Evolutionary conservation across 2,888 invertebrate genomes (phyloP).

Genomic region (Graphium colonna): DNA sequence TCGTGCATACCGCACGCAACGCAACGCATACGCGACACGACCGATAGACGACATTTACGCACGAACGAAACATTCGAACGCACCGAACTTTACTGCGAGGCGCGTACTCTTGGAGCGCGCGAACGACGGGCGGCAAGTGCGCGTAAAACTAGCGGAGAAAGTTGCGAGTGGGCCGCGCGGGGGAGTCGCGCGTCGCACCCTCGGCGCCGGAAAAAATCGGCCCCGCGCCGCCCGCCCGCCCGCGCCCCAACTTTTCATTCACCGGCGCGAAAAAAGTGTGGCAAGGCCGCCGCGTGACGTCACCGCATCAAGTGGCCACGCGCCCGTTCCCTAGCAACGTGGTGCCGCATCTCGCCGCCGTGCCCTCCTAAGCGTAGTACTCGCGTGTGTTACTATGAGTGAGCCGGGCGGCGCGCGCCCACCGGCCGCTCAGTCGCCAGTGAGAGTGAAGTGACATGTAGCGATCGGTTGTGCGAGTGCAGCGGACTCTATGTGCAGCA

Average conservation of each 20-base stretch:
- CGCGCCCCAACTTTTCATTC: constrained; percentile 83
- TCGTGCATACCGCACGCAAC: constrained; percentile 40
- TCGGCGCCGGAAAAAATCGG: constrained; percentile 71
- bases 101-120: constrained; percentile 59
- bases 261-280: constrained; percentile 80
- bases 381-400: constrained; percentile 40
- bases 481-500: constrained; percentile 71
- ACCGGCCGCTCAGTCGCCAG: constrained; percentile 46
- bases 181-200: constrained; percentile 55
- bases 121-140: constrained; percentile 71
- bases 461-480: constrained; percentile 39
- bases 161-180: constrained; percentile 66
- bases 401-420: constrained; percentile 39
- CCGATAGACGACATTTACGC: constrained; percentile 35
- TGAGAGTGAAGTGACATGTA: constrained; percentile 60
- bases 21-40: constrained; percentile 40
- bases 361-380: constrained; percentile 25
- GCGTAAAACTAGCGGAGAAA: constrained; percentile 79
- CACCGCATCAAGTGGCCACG: constrained; percentile 75
- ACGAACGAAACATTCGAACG: constrained; percentile 19
- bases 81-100: constrained; percentile 37
- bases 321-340: constrained; percentile 76
- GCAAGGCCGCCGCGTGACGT: constrained; percentile 79
- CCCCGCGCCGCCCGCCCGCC: constrained; percentile 71
- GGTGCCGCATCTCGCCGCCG: constrained; percentile 36